Conservation (phyloP, 2,797 vertebrate genomes). For the Micrastur ruficollis region DNA sequence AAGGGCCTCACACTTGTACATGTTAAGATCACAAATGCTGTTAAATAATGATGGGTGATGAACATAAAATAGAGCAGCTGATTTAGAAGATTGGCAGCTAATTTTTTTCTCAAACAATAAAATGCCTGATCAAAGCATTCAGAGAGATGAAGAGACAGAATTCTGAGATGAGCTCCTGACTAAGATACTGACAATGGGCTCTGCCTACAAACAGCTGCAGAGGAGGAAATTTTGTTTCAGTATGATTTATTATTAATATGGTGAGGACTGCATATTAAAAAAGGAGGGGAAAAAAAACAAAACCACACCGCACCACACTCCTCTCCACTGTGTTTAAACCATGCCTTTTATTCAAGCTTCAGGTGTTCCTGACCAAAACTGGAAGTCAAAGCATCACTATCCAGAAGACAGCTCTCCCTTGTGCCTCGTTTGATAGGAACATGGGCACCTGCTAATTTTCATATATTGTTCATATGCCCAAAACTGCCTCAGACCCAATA, state of each 20-base stretch:
- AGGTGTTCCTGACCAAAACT: background rate
- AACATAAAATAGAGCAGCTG: slow-evolving; percentile 50
- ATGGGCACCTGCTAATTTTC: background rate
- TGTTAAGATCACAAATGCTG: slow-evolving; percentile 38
- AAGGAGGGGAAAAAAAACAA: fast-evolving
- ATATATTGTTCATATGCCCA: background rate
- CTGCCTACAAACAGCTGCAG: slow-evolving; percentile 60
- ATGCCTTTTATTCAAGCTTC: background rate
- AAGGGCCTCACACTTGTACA: slow-evolving; percentile 38
- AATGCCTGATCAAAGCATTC: slow-evolving; percentile 60
- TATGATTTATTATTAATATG: slow-evolving; percentile 48
- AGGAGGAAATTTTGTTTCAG: background rate
- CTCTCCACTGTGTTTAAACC: background rate
- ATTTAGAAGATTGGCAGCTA: slow-evolving; percentile 57
- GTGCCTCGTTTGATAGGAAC: background rate
- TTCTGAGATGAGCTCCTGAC: slow-evolving; percentile 58
- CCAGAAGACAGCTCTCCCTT: background rate
- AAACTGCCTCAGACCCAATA: background rate
- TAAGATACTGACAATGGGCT: slow-evolving; percentile 45
- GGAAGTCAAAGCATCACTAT: background rate
- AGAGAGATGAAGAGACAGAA: slow-evolving; percentile 32
- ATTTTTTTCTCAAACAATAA: slow-evolving; percentile 56
- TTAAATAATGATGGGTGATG: slow-evolving; percentile 55
- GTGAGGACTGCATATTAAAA: background rate
- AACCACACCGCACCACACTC: fast-evolving